Evolutionary conservation across 2,797 vertebrate genomes (phyloP).

Genomic region (Petrocephalus schoutedeni): DNA sequence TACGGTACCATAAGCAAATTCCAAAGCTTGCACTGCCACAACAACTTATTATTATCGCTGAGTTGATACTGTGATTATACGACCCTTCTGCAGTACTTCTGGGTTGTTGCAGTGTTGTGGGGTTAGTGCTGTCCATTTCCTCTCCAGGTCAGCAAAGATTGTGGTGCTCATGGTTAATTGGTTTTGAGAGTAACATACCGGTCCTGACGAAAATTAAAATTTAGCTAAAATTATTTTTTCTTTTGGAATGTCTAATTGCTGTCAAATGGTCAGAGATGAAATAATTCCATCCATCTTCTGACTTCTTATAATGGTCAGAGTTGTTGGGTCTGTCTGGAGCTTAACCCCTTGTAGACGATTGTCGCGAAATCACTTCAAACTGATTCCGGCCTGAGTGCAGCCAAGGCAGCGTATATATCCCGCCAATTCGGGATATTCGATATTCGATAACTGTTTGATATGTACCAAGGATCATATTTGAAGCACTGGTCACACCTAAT

Average conservation of each 20-base stretch:
- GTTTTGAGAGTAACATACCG: neutral
- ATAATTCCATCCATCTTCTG: neutral
- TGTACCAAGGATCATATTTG: too few relatives aligned
- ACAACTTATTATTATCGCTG: neutral
- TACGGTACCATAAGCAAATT: neutral
- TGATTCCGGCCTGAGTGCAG: too few relatives aligned
- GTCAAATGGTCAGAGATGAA: neutral
- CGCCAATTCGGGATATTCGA: too few relatives aligned
- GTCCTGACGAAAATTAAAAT: neutral
- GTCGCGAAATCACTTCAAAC: too few relatives aligned
- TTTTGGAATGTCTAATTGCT: neutral
- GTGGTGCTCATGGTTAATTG: neutral
- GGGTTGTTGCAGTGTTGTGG: neutral
- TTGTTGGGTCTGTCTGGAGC: neutral
- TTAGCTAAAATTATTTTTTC: neutral
- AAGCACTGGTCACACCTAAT: too few relatives aligned
- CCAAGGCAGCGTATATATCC: too few relatives aligned
- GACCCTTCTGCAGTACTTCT: neutral
- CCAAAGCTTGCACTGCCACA: neutral
- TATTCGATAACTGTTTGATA: too few relatives aligned
- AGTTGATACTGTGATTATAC: neutral
- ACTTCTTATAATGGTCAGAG: neutral
- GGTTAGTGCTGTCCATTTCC: neutral
- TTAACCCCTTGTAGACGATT: too few relatives aligned
- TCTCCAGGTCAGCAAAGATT: neutral